Base-by-base conservation (phyloP, 2,797 vertebrate species). In the Silurus aristotelis region DNA sequence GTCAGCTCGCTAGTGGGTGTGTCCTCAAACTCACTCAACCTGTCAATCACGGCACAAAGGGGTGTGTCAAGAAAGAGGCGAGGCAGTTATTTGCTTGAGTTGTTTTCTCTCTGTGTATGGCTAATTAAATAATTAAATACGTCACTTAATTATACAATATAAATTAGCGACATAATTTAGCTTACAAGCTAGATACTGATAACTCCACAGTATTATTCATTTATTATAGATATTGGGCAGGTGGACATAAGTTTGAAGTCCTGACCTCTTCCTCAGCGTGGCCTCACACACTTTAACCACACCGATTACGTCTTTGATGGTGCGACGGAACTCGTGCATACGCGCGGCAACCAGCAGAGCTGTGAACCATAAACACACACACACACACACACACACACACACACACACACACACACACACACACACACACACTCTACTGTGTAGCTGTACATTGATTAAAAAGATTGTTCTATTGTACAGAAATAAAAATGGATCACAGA, bases 251-350 rank as follows among this genome's bases (percentile, higher is more conserved):
- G 46, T 64, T 27, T 52, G 7, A 72, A 46, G 19, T 38, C 31
- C 95, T 80, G 86, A 99, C 98, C 97, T 97, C 94, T 97, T 99
- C 22, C 96, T 95, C 13, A 99, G 92, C 0, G 98, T 99, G 66
- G 92, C 94, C 86, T 99, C 97, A 79, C 98, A 99, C 88, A 99
- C 98, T 94, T 99, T 99, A n/a, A 99, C 98, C 56, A 99, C 95
- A 0, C 94, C 86, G 87, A 99, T 95, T 52, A 99, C 94, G 92
- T 99, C 98, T 89, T 98, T 99, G 86, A 96, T 92, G 1, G 98
- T 99, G 14, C 97, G 96, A 66, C 96, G 94, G 90, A 99, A 99
- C 86, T 99, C 97, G 63, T 99, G 95, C 96, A 99, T 96, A 67
- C 97, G 96, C 68, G 98, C 97, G 0, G 98, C 96, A 0, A 99